phyloP scores from a whole-genome alignment of 1,140 invertebrate genomes.

The Hormaphis cornu region DNA sequence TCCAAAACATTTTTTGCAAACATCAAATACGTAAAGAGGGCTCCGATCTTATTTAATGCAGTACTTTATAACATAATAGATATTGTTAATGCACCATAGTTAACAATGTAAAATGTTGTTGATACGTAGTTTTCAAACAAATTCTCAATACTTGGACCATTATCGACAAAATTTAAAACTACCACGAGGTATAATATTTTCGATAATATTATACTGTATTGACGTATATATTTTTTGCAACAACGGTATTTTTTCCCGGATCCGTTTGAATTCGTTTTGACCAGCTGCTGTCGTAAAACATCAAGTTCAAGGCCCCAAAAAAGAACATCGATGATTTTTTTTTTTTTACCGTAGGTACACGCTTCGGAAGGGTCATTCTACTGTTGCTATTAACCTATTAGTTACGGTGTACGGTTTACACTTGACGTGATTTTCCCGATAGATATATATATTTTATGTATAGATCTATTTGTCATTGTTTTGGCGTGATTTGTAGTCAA shows the following conservation, averaged over 20 bases:
- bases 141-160: too few species aligned
- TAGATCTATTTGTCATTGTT: constrained; percentile 15
- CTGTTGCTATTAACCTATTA: constrained; percentile 26
- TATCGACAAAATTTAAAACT: too few species aligned
- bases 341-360: neutral
- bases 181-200: too few species aligned
- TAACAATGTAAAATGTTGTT: too few species aligned
- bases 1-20: too few species aligned
- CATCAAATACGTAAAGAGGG: too few species aligned
- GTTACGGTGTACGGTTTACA: constrained; percentile 18
- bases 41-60: too few species aligned
- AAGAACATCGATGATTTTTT: constrained; percentile 5
- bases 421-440: constrained; percentile 5
- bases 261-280: neutral
- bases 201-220: too few species aligned
- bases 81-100: too few species aligned
- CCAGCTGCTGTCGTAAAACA: neutral
- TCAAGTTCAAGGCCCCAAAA: constrained; percentile 17
- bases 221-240: neutral
- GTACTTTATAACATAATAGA: too few species aligned
- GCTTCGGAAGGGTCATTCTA: constrained; percentile 18
- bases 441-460: too few species aligned
- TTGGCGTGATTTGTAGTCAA: constrained; percentile 14
- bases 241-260: neutral
- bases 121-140: too few species aligned